Conservation (phyloP, 2,888 invertebrate genomes). For the Pachliopta kotzebuea region DNA sequence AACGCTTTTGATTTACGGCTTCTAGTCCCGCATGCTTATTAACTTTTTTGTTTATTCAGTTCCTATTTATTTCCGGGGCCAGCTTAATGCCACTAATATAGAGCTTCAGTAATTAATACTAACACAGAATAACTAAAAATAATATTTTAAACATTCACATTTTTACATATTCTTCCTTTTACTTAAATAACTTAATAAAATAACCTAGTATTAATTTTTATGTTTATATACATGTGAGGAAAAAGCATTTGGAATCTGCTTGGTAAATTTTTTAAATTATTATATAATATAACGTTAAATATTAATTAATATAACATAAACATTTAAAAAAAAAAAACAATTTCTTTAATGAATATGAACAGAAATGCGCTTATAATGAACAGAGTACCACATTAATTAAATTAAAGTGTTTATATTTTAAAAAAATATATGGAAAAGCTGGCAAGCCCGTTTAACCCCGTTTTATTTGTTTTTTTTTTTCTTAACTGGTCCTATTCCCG, state of each 20-base stretch:
- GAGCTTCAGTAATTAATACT: constrained; percentile 4
- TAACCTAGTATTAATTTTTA: neutral
- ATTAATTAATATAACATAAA: neutral
- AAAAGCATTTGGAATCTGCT: neutral
- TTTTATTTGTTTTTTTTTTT: constrained; percentile 44
- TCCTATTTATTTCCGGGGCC: constrained; percentile 53
- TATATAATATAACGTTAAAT: neutral
- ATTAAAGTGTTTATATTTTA: neutral
- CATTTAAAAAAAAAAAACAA: neutral
- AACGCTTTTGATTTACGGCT: constrained; percentile 75
- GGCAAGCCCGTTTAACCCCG: constrained; percentile 49
- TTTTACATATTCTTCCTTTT: neutral
- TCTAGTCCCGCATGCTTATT: constrained; percentile 75
- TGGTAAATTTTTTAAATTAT: neutral
- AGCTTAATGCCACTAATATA: constrained; percentile 46
- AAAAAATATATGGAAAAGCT: constrained; percentile 39
- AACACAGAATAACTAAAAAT: neutral
- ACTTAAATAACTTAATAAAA: neutral
- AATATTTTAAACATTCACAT: neutral
- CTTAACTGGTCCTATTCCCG: constrained; percentile 55
- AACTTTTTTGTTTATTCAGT: constrained; percentile 44
- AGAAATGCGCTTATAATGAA: too few relatives aligned
- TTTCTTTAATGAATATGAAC: too few relatives aligned
- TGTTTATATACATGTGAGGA: neutral
- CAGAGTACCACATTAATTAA: too few relatives aligned